Conservation (phyloP, 2,113 vertebrate species). For the Alethe castanea region DNA sequence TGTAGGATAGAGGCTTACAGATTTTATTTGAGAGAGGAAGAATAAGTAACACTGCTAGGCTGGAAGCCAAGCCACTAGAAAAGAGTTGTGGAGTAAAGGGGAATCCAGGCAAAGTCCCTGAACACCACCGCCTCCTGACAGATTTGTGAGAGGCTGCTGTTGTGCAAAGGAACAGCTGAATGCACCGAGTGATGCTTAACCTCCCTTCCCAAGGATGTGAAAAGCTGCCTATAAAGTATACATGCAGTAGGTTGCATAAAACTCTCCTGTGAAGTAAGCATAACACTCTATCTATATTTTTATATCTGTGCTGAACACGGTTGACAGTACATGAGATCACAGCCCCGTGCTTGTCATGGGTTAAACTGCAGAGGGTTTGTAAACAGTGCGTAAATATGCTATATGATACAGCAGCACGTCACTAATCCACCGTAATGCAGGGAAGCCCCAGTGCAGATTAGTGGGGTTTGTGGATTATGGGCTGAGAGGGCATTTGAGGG, state of each 20-base stretch:
- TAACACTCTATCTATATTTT: not conserved
- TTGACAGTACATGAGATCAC: not conserved
- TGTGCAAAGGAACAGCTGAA: not conserved
- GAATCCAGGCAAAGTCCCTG: not conserved
- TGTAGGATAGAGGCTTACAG: not conserved
- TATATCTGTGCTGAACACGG: not conserved
- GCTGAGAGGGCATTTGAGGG: conserved; percentile 36
- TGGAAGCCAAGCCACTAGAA: not conserved
- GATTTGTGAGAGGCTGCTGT: not conserved
- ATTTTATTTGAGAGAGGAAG: not conserved
- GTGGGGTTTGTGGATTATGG: conserved; percentile 30
- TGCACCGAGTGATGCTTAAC: rapidly evolving
- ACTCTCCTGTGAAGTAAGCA: not conserved
- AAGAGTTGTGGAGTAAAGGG: not conserved
- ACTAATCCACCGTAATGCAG: conserved; percentile 56
- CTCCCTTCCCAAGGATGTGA: not conserved
- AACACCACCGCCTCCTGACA: not conserved
- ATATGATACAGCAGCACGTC: conserved; percentile 2
- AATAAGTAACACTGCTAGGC: not conserved
- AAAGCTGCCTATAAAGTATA: not conserved
- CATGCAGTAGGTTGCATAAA: not conserved
- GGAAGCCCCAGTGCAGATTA: conserved; percentile 54
- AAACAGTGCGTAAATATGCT: not conserved
- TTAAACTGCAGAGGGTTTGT: not conserved
- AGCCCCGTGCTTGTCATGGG: not conserved